Evolutionary conservation across 2,888 invertebrate species (phyloP).

Genomic region (Spicauda simplicius): DNA sequence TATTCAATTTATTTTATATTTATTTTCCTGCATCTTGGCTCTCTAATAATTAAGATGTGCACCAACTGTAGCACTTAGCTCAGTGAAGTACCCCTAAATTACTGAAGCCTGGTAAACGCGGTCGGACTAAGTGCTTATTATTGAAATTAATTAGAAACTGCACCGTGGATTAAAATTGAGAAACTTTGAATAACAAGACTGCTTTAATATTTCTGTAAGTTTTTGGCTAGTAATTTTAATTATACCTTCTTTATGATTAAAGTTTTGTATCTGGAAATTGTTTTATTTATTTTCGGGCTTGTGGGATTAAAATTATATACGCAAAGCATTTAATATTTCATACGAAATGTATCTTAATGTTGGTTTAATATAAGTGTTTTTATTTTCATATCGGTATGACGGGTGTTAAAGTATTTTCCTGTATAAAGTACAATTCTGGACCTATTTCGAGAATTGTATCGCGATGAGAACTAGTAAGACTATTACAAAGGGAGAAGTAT

Average conservation of each 20-base stretch:
- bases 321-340: background rate
- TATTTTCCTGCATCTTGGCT: constrained; percentile 12
- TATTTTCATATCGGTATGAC: too few species aligned
- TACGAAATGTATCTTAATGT: too few species aligned
- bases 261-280: background rate
- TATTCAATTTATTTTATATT: background rate
- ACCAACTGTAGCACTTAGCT: constrained; percentile 23
- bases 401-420: too few species aligned
- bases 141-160: constrained; percentile 36
- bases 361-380: too few species aligned
- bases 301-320: background rate
- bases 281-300: background rate
- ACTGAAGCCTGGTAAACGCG: constrained; percentile 25
- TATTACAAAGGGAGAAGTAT: too few species aligned
- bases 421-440: too few species aligned
- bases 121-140: constrained; percentile 35
- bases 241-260: background rate
- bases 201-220: constrained; percentile 13
- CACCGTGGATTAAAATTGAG: constrained; percentile 22
- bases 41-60: constrained; percentile 22
- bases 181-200: constrained; percentile 24
- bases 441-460: too few species aligned
- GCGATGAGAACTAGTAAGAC: too few species aligned
- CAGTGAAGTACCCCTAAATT: constrained; percentile 25
- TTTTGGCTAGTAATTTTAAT: constrained; percentile 12